phyloP scores from a whole-genome alignment of 2,888 invertebrate genomes.

The Alloplasta piceator region DNA sequence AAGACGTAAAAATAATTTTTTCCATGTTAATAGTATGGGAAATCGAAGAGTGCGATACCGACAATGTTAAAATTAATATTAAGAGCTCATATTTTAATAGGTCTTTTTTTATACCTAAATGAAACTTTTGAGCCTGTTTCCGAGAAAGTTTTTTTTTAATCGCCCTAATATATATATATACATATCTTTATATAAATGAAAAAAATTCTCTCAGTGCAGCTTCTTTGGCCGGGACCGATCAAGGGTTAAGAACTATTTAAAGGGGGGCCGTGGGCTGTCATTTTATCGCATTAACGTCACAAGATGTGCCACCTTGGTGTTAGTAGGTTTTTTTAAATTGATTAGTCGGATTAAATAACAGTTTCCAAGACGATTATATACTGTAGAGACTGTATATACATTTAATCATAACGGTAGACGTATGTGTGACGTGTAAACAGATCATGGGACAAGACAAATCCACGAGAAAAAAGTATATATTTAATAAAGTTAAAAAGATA shows the following conservation, averaged over 20 bases:
- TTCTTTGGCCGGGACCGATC: slow-evolving; percentile 49
- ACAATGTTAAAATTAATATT: too few relatives aligned
- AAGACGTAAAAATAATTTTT: too few relatives aligned
- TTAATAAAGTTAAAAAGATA: slow-evolving; percentile 44
- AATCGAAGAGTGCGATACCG: too few relatives aligned
- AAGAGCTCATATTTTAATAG: too few relatives aligned
- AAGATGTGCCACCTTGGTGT: slow-evolving; percentile 51
- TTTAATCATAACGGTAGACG: background rate
- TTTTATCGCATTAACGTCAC: slow-evolving; percentile 26
- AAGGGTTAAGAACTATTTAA: slow-evolving; percentile 23
- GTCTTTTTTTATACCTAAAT: too few relatives aligned
- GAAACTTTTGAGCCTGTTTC: too few relatives aligned
- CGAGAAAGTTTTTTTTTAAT: too few relatives aligned
- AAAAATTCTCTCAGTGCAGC: slow-evolving; percentile 44
- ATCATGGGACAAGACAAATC: slow-evolving; percentile 39
- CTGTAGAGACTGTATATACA: slow-evolving; percentile 52
- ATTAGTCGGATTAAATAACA: slow-evolving; percentile 66
- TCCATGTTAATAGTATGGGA: too few relatives aligned
- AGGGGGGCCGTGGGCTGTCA: background rate
- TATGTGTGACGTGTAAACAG: slow-evolving; percentile 46
- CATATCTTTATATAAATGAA: background rate
- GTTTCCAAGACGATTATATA: slow-evolving; percentile 58
- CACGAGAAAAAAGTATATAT: slow-evolving; percentile 37
- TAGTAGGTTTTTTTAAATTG: slow-evolving; percentile 67
- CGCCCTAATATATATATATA: too few relatives aligned